phyloP scores from a whole-genome alignment of 2,797 vertebrate genomes.

The Hoplostethus mediterraneus region DNA sequence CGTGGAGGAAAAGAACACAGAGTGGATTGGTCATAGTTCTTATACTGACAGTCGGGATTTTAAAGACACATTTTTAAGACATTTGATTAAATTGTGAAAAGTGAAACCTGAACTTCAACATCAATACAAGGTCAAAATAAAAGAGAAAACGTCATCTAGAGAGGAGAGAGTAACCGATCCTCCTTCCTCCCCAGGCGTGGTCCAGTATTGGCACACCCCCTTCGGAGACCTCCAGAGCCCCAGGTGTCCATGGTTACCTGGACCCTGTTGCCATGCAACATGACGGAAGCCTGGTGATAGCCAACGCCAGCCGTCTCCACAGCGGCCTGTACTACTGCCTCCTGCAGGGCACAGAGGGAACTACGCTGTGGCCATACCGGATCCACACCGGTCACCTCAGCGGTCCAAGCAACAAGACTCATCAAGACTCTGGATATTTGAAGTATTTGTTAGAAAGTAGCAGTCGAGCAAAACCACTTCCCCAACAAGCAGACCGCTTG shows the following conservation, averaged over 20 bases:
- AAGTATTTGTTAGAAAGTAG: neutral
- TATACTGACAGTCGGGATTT: too few relatives aligned
- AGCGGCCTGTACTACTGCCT: conserved; percentile 82
- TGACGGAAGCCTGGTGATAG: conserved; percentile 73
- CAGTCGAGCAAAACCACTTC: neutral
- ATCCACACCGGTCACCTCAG: conserved; percentile 15
- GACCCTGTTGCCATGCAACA: conserved; percentile 55
- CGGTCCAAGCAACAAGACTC: too few relatives aligned
- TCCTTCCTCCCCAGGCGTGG: conserved; percentile 57
- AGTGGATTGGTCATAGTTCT: too few relatives aligned
- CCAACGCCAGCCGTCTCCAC: conserved; percentile 62
- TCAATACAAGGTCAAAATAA: too few relatives aligned
- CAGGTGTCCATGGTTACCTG: conserved; percentile 14
- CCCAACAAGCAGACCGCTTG: neutral
- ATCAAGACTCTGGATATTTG: accelerated
- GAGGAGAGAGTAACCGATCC: neutral
- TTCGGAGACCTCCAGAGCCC: conserved; percentile 69
- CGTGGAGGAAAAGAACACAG: too few relatives aligned
- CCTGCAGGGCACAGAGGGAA: conserved; percentile 48
- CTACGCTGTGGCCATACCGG: conserved; percentile 64
- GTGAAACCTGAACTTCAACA: too few relatives aligned
- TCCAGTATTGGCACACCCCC: conserved; percentile 82
- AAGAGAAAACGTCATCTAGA: too few relatives aligned
- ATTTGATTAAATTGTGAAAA: too few relatives aligned
- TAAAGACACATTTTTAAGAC: too few relatives aligned